Conservation (phyloP, 2,888 invertebrate genomes). For the Acanthosepion esculentum region DNA sequence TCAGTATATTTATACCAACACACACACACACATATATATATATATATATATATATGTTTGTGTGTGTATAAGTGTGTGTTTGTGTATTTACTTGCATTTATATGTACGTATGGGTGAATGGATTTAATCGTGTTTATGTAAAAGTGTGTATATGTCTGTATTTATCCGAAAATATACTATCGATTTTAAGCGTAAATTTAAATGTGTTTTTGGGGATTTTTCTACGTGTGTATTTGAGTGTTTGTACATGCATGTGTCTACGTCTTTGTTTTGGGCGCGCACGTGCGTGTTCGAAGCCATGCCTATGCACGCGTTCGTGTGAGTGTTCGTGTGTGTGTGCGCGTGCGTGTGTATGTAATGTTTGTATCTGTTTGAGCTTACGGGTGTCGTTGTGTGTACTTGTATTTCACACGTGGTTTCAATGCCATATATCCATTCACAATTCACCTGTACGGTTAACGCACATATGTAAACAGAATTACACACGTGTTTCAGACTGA, state of each 20-base stretch:
- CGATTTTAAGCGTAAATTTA: too few relatives aligned
- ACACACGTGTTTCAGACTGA: background rate
- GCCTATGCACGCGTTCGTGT: background rate
- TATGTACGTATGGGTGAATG: too few relatives aligned
- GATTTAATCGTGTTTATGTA: background rate
- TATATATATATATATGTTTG: background rate
- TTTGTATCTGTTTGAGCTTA: background rate
- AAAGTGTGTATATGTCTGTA: background rate
- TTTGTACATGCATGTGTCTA: background rate
- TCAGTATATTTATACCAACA: too few relatives aligned
- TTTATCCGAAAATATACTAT: background rate
- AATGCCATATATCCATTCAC: background rate
- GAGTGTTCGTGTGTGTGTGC: background rate
- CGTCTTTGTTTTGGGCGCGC: background rate
- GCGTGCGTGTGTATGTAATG: background rate
- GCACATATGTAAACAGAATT: background rate
- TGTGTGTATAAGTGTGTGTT: background rate
- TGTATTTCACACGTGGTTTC: background rate
- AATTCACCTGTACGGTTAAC: too few relatives aligned
- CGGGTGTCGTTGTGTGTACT: background rate
- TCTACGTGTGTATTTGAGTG: background rate
- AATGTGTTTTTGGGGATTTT: too few relatives aligned
- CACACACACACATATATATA: background rate
- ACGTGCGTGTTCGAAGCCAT: background rate
- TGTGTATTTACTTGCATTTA: too few relatives aligned